Evolutionary conservation across 1,140 invertebrate genomes (phyloP).

Genomic region (Capitella teleta): DNA sequence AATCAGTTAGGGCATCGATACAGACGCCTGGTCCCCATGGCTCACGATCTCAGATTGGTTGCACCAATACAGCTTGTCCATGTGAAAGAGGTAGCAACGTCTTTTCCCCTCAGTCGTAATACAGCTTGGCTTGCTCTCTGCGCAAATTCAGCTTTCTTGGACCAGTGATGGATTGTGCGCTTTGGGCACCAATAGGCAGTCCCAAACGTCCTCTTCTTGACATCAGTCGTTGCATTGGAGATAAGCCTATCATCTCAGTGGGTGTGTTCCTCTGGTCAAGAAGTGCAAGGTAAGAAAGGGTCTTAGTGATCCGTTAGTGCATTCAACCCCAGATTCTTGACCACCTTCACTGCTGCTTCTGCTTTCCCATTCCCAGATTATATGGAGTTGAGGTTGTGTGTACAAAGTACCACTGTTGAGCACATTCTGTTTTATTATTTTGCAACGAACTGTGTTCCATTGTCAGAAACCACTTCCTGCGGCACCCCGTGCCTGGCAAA

Average conservation of each 20-base stretch:
- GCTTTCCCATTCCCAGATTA: constrained; percentile 7
- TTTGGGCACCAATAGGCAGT: no score
- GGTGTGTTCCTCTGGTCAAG: background rate
- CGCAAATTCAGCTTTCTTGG: background rate
- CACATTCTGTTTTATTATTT: background rate
- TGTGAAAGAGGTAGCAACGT: background rate
- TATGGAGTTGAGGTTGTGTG: background rate
- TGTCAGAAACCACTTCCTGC: background rate
- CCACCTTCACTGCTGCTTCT: background rate
- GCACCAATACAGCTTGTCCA: background rate
- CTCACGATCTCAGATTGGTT: background rate
- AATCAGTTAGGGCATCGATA: background rate
- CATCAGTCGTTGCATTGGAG: background rate
- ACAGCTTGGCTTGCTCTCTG: background rate
- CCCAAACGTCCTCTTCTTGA: background rate
- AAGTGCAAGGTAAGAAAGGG: background rate
- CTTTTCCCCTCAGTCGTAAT: background rate
- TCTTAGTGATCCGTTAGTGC: no score
- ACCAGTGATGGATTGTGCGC: no score
- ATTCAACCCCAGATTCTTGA: background rate
- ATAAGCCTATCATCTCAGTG: background rate
- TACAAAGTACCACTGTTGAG: background rate
- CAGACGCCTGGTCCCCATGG: background rate
- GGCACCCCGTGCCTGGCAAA: constrained; percentile 10
- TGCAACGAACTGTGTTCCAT: constrained; percentile 6